Base-by-base conservation (phyloP, 2,797 vertebrate species). In the Gallinago stenura region DNA sequence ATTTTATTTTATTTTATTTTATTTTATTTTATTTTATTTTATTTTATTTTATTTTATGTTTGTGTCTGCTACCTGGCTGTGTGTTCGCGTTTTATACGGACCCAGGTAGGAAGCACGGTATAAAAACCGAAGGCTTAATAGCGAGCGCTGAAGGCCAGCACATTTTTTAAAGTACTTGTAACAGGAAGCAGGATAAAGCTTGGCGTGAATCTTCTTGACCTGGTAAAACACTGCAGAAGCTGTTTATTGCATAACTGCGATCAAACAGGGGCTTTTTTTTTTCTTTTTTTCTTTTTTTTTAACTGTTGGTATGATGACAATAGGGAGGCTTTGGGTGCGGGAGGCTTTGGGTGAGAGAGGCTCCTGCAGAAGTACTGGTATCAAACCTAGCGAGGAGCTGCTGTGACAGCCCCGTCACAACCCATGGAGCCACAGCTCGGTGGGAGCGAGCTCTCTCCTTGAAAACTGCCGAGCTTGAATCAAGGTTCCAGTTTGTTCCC, bases 171-270 rank as follows among this genome's bases (percentile, higher is more conserved):
- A 53, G 53, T 50, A 11, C 35, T 87, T 71, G 46, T 71, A 83
- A 73, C 76, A 88, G 95, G 96, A 96, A 96, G 76, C 87, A 6
- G 85, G 76, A 57, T 56, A 57, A 57, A 57, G 26, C 37, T 81
- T 50, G 61, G 50, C 18, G 1, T 78, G 39, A 70, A 41, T 91
- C 68, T 66, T 35, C 68, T 51, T 83, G 76, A 50, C 45, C 31
- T 9, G 15, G 15, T 72, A 61, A 68, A 93, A 70, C 28, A 1
- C 50, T 37, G 1, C 46, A 82, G 43, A 86, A 92, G 31, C 41
- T 35, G 5, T 62, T 90, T 72, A 30, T 91, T 96, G 79, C 93
- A 56, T 43, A 89, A 82, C 22, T 2, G 2, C 14, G 10, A 11
- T 81, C 57, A 25, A 33, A 5, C 6, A 7, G 26, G 48, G 28